Percentiles rank a stretch among this genome's conserved stretches.
Conservation (phyloP, 2,797 vertebrate genomes). For the Sternotherus odoratus region DNA sequence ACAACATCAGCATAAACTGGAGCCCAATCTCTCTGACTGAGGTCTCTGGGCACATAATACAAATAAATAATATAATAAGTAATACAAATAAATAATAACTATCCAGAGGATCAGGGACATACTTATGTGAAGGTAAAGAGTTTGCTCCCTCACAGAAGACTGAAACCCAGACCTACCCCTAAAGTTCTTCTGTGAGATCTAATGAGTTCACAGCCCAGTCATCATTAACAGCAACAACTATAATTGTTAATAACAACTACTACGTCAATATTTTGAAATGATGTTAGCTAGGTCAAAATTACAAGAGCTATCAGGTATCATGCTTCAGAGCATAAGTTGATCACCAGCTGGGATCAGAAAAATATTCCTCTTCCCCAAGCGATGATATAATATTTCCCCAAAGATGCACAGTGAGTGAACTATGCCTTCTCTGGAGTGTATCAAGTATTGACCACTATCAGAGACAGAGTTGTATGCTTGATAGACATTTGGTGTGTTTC, state of each 20-base stretch:
- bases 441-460: neutral
- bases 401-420: neutral
- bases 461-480: neutral
- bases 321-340: neutral
- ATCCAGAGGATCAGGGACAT: neutral
- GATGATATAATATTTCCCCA: neutral
- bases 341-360: neutral
- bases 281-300: neutral
- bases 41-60: neutral
- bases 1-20: neutral
- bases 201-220: neutral
- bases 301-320: neutral
- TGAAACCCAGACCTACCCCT: neutral
- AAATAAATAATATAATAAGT: neutral
- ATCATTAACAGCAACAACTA: neutral
- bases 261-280: neutral
- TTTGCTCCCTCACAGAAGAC: neutral
- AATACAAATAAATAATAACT: neutral
- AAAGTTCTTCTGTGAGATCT: neutral
- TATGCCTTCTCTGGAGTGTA: neutral
- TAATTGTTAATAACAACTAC: neutral
- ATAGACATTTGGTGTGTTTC: neutral
- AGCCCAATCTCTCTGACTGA: constrained; percentile 1
- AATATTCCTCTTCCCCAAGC: neutral
- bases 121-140: neutral